Base-by-base conservation (phyloP, 2,888 invertebrate species). In the Trachelus stipa region DNA sequence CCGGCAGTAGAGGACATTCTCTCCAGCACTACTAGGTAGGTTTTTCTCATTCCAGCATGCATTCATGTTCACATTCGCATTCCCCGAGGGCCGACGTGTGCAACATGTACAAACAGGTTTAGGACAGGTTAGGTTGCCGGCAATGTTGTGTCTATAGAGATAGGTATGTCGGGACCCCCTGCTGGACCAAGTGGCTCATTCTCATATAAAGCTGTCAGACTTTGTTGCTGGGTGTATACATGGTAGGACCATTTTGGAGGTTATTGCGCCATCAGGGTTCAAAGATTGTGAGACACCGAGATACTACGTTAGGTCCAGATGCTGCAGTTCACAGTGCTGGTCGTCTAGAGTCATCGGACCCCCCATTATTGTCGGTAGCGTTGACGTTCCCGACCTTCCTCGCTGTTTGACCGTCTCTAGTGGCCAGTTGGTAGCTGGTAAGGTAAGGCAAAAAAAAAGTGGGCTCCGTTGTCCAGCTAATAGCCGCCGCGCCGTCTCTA, bases 401-500 rank as follows among this genome's bases (percentile, higher is more conserved):
- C 30, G 31, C 34, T 9, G 71, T 71, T 71, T 71, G 56, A 56
- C 56, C 56, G 56, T 23, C 23, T 56, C 56, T 56, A 56, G 56
- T 56, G 56, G 56, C 56, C 56, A 23, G 56, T 56, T 56, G 56
- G 56, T 56, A 56, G 56, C 56, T 56, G 56, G 56, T 56, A 56
- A 56, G 56, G 56, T 56, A 23, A 31, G 71, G 31, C 71, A 3
- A 71, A 31, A 69, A 69, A 33, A 71, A 34, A 31, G 71, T 56
- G 56, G 56, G 56, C 56, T 11, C 71, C 71, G 76, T 73, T 80
- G 79, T 81, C 78, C 78, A 76, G 84, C 83, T 84, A 84, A 84
- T 84, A 84, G 83, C 83, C 81, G 83, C 81, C 83, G 74, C 37
- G 74, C 74, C 74, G 74, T 34, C 79, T 79, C 79, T 79, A 82